Percentiles rank a stretch among this genome's conserved stretches.
These are phyloP conservation scores for Lottia scabra DNA, from an alignment of 2,888 invertebrate species.

Conservation along the genomic window DNA sequence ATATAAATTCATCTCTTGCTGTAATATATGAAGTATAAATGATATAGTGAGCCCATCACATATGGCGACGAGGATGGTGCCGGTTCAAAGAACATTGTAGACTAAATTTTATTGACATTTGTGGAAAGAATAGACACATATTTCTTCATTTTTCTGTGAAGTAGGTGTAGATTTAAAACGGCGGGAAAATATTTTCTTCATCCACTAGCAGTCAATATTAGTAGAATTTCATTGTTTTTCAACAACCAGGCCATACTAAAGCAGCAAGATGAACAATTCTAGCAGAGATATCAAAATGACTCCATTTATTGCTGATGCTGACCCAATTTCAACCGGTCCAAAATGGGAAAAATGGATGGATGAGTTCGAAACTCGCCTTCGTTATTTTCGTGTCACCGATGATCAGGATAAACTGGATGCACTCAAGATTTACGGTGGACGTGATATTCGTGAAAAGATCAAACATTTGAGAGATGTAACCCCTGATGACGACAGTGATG, in stretches of 20 bases:
- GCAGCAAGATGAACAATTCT: not conserved
- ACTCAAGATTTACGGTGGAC: not conserved
- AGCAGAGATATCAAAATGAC: not conserved
- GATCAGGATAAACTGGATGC: not conserved
- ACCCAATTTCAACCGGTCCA: not conserved
- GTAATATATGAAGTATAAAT: too few species aligned
- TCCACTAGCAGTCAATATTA: too few species aligned
- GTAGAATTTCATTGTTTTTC: not conserved
- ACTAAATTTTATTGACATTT: too few species aligned
- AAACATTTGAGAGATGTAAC: not conserved
- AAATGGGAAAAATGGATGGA: not conserved
- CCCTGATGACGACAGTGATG: not conserved
- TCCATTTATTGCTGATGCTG: not conserved
- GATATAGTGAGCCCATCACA: not conserved
- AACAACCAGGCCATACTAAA: not conserved
- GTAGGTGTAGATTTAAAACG: too few species aligned
- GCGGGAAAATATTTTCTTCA: too few species aligned
- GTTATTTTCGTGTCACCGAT: not conserved
- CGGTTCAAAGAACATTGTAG: not conserved
- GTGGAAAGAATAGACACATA: too few species aligned
- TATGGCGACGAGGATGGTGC: constrained; percentile 1
- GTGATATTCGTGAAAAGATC: not conserved
- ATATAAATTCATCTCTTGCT: too few species aligned
- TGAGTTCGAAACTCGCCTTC: not conserved
- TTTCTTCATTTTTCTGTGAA: too few species aligned